phyloP scores from a whole-genome alignment of 2,797 vertebrate species.

The Orestias chungarensis region DNA sequence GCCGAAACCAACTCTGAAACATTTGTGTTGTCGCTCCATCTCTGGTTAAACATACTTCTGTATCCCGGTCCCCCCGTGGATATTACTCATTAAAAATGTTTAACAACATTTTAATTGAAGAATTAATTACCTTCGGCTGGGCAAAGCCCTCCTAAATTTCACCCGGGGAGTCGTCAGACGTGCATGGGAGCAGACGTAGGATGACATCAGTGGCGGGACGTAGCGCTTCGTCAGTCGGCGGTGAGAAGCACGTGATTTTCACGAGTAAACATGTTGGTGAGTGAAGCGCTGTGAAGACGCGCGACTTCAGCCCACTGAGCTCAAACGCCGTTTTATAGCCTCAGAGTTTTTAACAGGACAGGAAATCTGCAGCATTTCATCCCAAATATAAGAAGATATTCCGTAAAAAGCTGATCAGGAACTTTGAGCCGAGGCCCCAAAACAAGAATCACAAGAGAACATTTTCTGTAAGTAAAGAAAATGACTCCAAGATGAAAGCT shows the following conservation, averaged over 20 bases:
- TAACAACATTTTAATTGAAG: constrained; percentile 91
- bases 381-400: too few species aligned
- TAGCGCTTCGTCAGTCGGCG: constrained; percentile 53
- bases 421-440: too few species aligned
- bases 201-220: constrained; percentile 72
- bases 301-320: constrained; percentile 48
- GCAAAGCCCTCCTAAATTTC: constrained; percentile 84
- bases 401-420: too few species aligned
- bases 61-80: constrained; percentile 80
- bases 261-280: constrained; percentile 58
- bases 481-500: too few species aligned
- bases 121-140: constrained; percentile 88
- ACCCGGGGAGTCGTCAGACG: constrained; percentile 81
- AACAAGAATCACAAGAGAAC: too few species aligned
- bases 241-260: constrained; percentile 56
- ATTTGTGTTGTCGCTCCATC: constrained; percentile 78
- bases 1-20: constrained; percentile 79
- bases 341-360: constrained; percentile 20
- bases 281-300: constrained; percentile 53
- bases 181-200: constrained; percentile 61
- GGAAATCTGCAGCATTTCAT: too few species aligned
- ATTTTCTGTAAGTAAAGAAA: too few species aligned
- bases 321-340: constrained; percentile 38
- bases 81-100: constrained; percentile 89
- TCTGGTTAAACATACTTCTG: constrained; percentile 84